Evolutionary conservation across 2,888 invertebrate genomes (phyloP).

Genomic region (Apoderus coryli): DNA sequence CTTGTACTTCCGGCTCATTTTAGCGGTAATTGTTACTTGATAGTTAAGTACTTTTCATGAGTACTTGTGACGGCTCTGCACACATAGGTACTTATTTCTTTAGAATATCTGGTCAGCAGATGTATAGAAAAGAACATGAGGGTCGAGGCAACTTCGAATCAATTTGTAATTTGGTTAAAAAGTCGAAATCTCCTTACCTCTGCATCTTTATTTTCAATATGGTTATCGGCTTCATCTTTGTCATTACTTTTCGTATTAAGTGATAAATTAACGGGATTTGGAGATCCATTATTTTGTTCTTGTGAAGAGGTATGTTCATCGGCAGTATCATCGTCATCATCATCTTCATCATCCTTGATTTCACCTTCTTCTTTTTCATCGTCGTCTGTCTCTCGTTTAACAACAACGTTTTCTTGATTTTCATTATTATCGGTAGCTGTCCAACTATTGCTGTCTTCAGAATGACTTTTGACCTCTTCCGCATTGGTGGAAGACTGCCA

Average conservation of each 20-base stretch:
- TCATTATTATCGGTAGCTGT: slow-evolving; percentile 31
- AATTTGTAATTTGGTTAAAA: too few relatives aligned
- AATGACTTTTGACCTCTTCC: slow-evolving; percentile 27
- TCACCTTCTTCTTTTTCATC: slow-evolving; percentile 38
- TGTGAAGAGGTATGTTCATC: slow-evolving; percentile 29
- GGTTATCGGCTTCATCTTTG: slow-evolving; percentile 24
- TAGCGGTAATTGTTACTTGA: too few relatives aligned
- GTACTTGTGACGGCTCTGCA: too few relatives aligned
- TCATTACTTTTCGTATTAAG: slow-evolving; percentile 42
- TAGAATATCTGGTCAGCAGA: too few relatives aligned
- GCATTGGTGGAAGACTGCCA: slow-evolving; percentile 39
- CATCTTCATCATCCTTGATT: slow-evolving; percentile 33
- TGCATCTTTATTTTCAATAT: slow-evolving; percentile 22
- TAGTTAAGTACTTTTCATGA: too few relatives aligned
- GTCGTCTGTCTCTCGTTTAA: slow-evolving; percentile 30
- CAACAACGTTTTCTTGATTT: slow-evolving; percentile 19
- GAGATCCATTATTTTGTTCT: slow-evolving; percentile 54
- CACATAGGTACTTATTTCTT: too few relatives aligned
- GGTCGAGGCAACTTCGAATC: neutral
- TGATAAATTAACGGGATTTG: slow-evolving; percentile 72
- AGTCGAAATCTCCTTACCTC: slow-evolving; percentile 24
- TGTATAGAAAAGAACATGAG: neutral
- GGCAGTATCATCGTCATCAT: slow-evolving; percentile 33
- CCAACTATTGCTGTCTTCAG: slow-evolving; percentile 35
- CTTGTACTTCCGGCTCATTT: too few relatives aligned